Evolutionary conservation across 2,888 invertebrate species (phyloP).

Genomic region (Meta bourneti): DNA sequence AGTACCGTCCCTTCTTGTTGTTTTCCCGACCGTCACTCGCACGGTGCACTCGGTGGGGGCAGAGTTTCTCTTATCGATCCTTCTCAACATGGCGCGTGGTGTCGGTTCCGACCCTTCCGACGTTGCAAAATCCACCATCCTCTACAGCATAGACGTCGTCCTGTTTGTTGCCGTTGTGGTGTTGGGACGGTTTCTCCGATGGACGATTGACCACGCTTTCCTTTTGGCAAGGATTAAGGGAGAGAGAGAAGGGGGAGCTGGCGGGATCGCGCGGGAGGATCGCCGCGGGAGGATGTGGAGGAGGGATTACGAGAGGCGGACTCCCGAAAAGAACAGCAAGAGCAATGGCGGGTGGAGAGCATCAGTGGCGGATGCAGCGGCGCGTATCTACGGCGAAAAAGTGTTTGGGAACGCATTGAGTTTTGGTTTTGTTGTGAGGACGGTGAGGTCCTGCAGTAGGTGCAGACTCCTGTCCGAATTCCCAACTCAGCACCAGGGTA

Average conservation of each 20-base stretch:
- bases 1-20: constrained; percentile 81
- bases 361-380: constrained; percentile 62
- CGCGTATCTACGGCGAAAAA: constrained; percentile 34
- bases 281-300: constrained; percentile 31
- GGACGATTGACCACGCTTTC: constrained; percentile 13
- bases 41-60: not conserved
- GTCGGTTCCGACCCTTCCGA: constrained; percentile 45
- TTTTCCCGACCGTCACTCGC: not conserved
- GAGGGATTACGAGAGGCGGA: constrained; percentile 54
- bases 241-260: constrained; percentile 15
- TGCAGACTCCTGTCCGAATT: not conserved
- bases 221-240: not conserved
- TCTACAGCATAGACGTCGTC: not conserved
- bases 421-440: not conserved
- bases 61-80: constrained; percentile 62
- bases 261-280: not conserved
- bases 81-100: constrained; percentile 62
- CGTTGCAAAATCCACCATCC: not conserved
- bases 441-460: not conserved
- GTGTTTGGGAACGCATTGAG: constrained; percentile 11
- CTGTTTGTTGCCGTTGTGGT: not conserved
- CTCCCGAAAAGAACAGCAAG: constrained; percentile 64
- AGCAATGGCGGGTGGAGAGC: constrained; percentile 69
- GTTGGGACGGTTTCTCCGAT: not conserved
- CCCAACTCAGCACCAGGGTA: too few relatives aligned